Evolutionary conservation across 2,113 vertebrate genomes (phyloP).

Genomic region (Scolopax mira): DNA sequence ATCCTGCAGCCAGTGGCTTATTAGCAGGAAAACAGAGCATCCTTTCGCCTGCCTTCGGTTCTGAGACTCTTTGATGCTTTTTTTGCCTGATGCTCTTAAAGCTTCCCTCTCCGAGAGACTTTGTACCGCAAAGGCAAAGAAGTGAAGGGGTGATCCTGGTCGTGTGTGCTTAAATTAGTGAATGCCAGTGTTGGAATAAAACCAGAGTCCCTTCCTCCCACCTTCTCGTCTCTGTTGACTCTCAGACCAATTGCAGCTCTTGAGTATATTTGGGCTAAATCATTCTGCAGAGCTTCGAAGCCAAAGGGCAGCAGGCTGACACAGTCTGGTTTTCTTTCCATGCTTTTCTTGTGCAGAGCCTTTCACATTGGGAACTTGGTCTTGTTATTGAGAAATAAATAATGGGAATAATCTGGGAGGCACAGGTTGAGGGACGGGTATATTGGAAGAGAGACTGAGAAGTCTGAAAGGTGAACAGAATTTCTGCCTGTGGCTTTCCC

Average conservation of each 20-base stretch:
- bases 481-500: background rate
- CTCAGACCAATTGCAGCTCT: background rate
- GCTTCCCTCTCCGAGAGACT: background rate
- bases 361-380: background rate
- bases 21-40: background rate
- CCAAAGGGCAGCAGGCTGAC: background rate
- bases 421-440: background rate
- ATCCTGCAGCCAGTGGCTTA: background rate
- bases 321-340: background rate
- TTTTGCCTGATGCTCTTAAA: background rate
- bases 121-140: background rate
- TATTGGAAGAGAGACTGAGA: background rate
- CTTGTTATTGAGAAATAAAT: background rate
- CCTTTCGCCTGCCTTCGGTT: background rate
- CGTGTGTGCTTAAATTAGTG: fast-evolving
- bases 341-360: background rate
- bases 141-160: background rate
- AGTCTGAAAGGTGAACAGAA: fast-evolving
- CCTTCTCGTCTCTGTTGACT: background rate
- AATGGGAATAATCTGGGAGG: background rate
- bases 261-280: background rate
- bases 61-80: background rate
- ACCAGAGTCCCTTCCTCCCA: background rate
- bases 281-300: background rate
- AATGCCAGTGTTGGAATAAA: background rate